Evolutionary conservation across 2,113 vertebrate species (phyloP), one percentile per base, ranked within the genome.

Genomic region (Phodopus roborovskii): DNA sequence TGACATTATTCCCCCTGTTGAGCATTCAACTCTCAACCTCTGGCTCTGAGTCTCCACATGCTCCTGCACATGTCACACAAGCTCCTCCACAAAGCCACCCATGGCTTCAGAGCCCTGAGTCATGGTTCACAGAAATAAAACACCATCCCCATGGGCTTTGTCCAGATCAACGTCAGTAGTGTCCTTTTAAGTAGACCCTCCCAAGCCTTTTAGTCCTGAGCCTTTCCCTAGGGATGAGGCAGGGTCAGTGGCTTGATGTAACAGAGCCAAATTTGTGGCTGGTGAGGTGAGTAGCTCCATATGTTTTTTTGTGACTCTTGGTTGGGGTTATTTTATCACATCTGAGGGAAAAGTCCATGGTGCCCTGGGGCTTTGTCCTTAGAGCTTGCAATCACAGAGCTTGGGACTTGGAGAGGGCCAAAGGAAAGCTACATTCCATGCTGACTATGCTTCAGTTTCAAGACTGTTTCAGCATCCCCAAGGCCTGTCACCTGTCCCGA

Each of bases 1-100:
- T 92, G 88, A 95, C 94, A 91, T 88, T 82, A 91, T 94, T 97
- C 97, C 94, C 89, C 97, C 94, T 85, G 90, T 94, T 86, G 64
- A 88, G 77, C 79, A 91, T 88, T 97, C 93, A 96, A 89, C 90
- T 91, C 95, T 86, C 91, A 9, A 90, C 94, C 74, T 85, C 93
- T n/a, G 48, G 39, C 74, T 78, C 75, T 5, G 26, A 92, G 85
- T 62, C 73, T 48, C 53, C 15, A 62, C 56, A 5, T 36, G 36
- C 71, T 92, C 28, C 56, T 68, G 48, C 16, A 78, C 39, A 1
- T 53, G 30, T 74, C 94, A 82, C 1, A 11, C 3, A 9, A 2
- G 10, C 86, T 78, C 26, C 75, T 82, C 68, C 66, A n/a, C 45
- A 53, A 90, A 92, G 82, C 68, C 22, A 42, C 79, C 91, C 17